A percentile compares a stretch with the other conserved stretches of the same genome.
phyloP scores from a whole-genome alignment of 2,113 vertebrate species.

The Cryptoleucopteryx plumbea region DNA sequence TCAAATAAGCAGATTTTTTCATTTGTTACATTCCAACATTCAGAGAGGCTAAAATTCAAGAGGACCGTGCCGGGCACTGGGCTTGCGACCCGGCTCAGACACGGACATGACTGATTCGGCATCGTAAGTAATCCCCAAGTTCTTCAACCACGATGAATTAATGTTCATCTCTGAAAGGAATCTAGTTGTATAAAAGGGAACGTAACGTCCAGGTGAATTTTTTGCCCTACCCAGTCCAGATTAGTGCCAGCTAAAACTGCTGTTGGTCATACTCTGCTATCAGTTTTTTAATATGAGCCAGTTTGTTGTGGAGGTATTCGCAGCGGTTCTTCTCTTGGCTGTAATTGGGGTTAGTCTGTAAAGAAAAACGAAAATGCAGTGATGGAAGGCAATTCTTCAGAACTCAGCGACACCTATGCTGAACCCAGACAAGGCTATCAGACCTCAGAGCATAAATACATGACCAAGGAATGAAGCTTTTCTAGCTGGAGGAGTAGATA shows the following conservation, averaged over 20 bases:
- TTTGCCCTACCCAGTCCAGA: constrained; percentile 22
- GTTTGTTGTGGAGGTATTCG: constrained; percentile 98
- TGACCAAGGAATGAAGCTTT: not conserved
- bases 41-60: constrained; percentile 15
- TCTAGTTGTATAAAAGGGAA: constrained; percentile 30
- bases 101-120: not conserved
- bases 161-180: constrained; percentile 9
- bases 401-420: rapidly evolving
- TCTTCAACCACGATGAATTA: constrained; percentile 14
- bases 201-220: not conserved
- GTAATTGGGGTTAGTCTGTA: constrained; percentile 94
- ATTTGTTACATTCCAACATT: constrained; percentile 11
- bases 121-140: not conserved
- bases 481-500: not conserved
- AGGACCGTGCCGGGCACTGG: not conserved
- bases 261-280: constrained; percentile 96
- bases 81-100: not conserved
- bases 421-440: rapidly evolving
- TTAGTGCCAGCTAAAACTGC: constrained; percentile 84
- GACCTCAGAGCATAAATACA: not conserved
- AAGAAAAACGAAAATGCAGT: not conserved
- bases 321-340: constrained; percentile 97
- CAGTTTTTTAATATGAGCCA: constrained; percentile 97
- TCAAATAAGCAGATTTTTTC: constrained; percentile 26
- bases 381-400: not conserved